Evolutionary conservation across 2,888 invertebrate genomes (phyloP).

Genomic region (Charanyca ferruginea): DNA sequence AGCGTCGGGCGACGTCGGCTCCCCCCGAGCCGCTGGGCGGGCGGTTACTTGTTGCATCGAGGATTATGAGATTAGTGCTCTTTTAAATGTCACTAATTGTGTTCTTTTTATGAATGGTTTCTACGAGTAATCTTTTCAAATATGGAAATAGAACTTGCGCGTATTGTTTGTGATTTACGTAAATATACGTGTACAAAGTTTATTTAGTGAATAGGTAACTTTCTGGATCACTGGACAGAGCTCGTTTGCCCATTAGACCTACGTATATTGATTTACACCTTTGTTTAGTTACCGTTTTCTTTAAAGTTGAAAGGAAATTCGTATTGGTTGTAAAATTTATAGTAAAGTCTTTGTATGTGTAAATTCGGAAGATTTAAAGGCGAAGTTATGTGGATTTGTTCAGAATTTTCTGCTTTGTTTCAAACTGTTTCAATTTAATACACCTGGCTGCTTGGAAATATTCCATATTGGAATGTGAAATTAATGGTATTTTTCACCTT

Average conservation of each 20-base stretch:
- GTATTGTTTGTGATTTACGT: conserved; percentile 29
- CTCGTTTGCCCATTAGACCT: conserved; percentile 51
- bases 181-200: conserved; percentile 36
- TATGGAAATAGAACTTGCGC: conserved; percentile 18
- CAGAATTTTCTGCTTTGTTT: conserved; percentile 31
- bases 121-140: conserved; percentile 19
- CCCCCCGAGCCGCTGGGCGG: conserved; percentile 71
- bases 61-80: conserved; percentile 77
- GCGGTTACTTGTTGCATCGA: conserved; percentile 85
- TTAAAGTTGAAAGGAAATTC: conserved; percentile 43
- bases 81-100: conserved; percentile 81
- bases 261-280: conserved; percentile 54
- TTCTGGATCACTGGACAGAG: conserved; percentile 55
- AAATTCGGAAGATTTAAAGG: conserved; percentile 20
- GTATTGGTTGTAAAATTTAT: conserved; percentile 42
- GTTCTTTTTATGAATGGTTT: conserved; percentile 67
- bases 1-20: conserved; percentile 40
- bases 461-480: conserved; percentile 18
- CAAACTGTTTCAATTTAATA: conserved; percentile 17
- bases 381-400: conserved; percentile 7
- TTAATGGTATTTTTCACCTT: conserved; percentile 23
- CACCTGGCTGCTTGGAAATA: conserved; percentile 7
- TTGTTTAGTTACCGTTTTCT: conserved; percentile 49
- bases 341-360: conserved; percentile 35
- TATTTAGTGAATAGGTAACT: conserved; percentile 53